Conservation (phyloP, 2,113 vertebrate genomes). For the Atrichornis clamosus region DNA sequence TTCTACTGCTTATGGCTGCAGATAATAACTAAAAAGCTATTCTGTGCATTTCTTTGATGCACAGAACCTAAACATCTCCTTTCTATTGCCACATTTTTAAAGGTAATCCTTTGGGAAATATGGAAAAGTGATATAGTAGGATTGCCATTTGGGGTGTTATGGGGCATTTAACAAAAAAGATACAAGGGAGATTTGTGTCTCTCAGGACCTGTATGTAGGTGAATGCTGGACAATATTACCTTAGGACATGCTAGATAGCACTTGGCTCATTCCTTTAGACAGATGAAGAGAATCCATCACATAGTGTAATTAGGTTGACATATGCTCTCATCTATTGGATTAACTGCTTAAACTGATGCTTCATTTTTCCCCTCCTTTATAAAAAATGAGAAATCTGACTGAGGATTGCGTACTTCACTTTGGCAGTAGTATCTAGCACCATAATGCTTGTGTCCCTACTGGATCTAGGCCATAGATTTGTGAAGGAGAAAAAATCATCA, state of each 20-base stretch:
- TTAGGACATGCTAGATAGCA: not conserved
- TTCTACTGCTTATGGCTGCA: not conserved
- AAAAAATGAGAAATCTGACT: not conserved
- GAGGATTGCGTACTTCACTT: not conserved
- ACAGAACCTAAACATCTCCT: not conserved
- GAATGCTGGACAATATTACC: not conserved
- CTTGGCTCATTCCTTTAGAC: not conserved
- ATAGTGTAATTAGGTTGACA: not conserved
- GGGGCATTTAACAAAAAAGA: not conserved
- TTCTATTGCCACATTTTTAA: not conserved
- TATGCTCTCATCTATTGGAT: not conserved
- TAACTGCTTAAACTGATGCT: not conserved
- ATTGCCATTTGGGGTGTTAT: not conserved
- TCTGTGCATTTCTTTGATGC: not conserved
- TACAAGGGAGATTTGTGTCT: not conserved
- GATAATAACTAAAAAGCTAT: not conserved
- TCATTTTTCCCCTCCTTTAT: not conserved
- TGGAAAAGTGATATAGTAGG: not conserved
- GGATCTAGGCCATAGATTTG: accelerated
- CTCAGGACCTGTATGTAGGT: not conserved
- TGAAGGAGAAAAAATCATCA: not conserved
- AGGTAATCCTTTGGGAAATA: not conserved
- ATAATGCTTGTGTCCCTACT: not conserved
- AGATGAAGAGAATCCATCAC: not conserved
- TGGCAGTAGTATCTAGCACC: not conserved